A percentile compares a stretch with the other conserved stretches of the same genome.
Evolutionary conservation across 2,113 vertebrate species (phyloP).

Genomic region (Motacilla tschutschensis): DNA sequence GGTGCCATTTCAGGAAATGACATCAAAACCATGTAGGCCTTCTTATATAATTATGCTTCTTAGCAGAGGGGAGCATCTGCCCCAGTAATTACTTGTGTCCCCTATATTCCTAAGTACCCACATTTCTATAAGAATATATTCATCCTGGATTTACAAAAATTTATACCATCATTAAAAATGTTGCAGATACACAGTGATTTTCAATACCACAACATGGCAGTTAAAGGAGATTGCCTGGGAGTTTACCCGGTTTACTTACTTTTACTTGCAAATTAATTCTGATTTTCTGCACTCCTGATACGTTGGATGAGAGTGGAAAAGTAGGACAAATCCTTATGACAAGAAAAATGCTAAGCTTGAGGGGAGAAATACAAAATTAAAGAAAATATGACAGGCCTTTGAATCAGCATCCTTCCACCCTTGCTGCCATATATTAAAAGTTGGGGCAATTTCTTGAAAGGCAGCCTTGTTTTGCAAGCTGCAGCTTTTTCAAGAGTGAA

Average conservation of each 20-base stretch:
- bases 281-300: background rate
- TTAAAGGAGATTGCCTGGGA: background rate
- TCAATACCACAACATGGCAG: background rate
- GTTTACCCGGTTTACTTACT: background rate
- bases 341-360: background rate
- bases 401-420: background rate
- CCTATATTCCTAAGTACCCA: background rate
- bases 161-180: background rate
- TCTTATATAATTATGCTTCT: slow-evolving; percentile 24
- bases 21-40: background rate
- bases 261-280: slow-evolving; percentile 21
- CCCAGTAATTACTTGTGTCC: background rate
- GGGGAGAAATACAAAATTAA: background rate
- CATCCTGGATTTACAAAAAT: background rate
- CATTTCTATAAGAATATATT: background rate
- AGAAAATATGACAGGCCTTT: background rate
- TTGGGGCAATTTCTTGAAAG: background rate
- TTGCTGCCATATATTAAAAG: background rate
- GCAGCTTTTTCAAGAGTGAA: background rate
- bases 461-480: background rate
- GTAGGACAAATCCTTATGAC: background rate
- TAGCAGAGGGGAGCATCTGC: background rate
- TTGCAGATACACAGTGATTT: background rate
- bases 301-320: background rate
- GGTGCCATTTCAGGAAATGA: slow-evolving; percentile 45